A percentile compares a stretch with the other conserved stretches of the same genome.
phyloP scores from a whole-genome alignment of 1,140 invertebrate genomes.

The Drosophila melanica region DNA sequence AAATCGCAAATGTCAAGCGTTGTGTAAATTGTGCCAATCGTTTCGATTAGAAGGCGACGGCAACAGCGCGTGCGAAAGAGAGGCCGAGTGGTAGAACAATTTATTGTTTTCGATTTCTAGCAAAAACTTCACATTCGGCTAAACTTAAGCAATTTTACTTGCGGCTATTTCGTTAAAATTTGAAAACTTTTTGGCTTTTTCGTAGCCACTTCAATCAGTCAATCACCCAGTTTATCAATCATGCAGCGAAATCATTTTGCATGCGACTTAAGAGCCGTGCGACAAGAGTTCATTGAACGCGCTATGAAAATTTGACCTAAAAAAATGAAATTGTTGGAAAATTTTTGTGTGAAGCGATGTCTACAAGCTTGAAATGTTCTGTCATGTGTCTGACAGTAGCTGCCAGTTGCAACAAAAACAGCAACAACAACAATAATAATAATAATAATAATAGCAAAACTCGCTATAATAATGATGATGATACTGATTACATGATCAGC shows the following conservation, averaged over 20 bases:
- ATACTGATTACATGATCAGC: slow-evolving; percentile 45
- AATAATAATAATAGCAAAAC: neutral
- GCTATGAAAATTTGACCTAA: slow-evolving; percentile 63
- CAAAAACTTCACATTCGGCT: slow-evolving; percentile 38
- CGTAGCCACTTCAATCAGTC: slow-evolving; percentile 33
- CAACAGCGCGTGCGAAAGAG: neutral
- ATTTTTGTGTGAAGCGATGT: slow-evolving; percentile 35
- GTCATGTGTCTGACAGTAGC: slow-evolving; percentile 55
- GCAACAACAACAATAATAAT: slow-evolving; percentile 36
- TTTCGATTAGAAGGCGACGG: neutral
- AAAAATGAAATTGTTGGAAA: slow-evolving; percentile 56
- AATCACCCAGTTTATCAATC: slow-evolving; percentile 40
- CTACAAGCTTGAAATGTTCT: slow-evolving; percentile 49
- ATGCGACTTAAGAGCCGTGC: slow-evolving; percentile 26
- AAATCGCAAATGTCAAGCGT: slow-evolving; percentile 38
- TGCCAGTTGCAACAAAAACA: slow-evolving; percentile 29
- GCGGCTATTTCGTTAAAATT: slow-evolving; percentile 40
- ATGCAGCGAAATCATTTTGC: slow-evolving; percentile 18
- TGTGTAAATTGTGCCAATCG: slow-evolving; percentile 35
- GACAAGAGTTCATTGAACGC: slow-evolving; percentile 65
- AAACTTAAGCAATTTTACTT: slow-evolving; percentile 45
- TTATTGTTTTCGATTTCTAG: slow-evolving; percentile 56
- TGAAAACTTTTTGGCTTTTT: slow-evolving; percentile 18
- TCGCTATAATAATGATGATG: slow-evolving; percentile 39
- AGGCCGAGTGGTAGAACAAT: slow-evolving; percentile 7